Evolutionary conservation across 1,140 invertebrate genomes (phyloP), one percentile per base, ranked within the genome.

Genomic region (Oncopodura yosiiana): DNA sequence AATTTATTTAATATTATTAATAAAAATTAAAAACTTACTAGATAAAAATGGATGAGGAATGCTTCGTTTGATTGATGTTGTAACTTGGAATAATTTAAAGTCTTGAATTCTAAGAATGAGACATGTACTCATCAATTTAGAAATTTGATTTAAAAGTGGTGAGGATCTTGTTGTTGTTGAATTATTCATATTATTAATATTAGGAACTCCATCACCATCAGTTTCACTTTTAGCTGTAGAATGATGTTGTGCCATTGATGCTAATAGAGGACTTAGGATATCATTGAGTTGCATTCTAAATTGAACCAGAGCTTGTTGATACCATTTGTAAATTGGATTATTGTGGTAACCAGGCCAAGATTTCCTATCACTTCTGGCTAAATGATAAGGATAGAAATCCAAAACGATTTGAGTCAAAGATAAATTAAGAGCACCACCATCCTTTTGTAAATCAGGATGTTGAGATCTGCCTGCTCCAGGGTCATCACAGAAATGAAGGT

Each of bases 401-500:
- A 97, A 74, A 69, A 92, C 84, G 68, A 98, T 55, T 38, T 66
- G 74, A 24, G 68, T 77, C 19, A 99, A 69, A 4, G 85, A 85
- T 34, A 98, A 82, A 74, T 97, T 94, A 52, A 98, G 73, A n/a
- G 93, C 90, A 3, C 90, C 94, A 18, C 93, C 93, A 54, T 86
- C 84, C 63, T 84, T 81, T n/a, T n/a, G n/a, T 37, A 94, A 69
- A 44, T 86, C 81, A 0, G 87, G 86, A 76, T 89, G 82, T 45
- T 78, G 76, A 1, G 87, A 91, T 59, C 87, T 75, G 5, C 87
- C 87, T 71, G 77, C 86, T 87, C 87, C 87, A 61, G 84, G 82
- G 73, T 99, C 95, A 73, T 99, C 95, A 71, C 91, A 97, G 30
- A 99, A 79, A 76, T 99, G 94, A 37, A 99, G 75, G 74, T 98